Conservation (phyloP, 2,888 invertebrate genomes). For the Anticlea derivata region DNA sequence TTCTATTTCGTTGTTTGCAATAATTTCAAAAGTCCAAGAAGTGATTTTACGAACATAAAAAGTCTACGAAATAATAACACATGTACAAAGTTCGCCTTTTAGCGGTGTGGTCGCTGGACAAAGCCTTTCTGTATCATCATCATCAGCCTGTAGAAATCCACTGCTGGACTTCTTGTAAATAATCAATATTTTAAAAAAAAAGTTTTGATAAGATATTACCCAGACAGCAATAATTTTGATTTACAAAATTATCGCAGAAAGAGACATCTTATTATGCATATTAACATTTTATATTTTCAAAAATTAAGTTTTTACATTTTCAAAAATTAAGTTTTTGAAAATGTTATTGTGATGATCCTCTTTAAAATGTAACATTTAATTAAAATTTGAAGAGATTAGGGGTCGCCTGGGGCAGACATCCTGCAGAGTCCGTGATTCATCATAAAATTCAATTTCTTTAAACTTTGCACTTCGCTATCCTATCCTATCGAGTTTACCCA, state of each 20-base stretch:
- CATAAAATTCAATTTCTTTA: conserved; percentile 34
- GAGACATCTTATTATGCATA: neutral
- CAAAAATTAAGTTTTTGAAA: conserved; percentile 23
- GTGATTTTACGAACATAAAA: neutral
- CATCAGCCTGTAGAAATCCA: no score
- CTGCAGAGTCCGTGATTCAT: conserved; percentile 24
- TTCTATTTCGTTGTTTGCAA: neutral
- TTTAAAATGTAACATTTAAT: conserved; percentile 51
- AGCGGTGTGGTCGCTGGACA: no score
- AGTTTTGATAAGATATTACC: no score
- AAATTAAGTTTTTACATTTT: conserved; percentile 17
- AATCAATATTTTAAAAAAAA: no score
- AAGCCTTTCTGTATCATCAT: no score
- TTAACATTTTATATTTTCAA: neutral
- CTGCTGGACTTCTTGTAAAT: no score
- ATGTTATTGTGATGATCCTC: conserved; percentile 23
- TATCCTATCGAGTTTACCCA: conserved; percentile 16
- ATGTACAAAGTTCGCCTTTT: no score
- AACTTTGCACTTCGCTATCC: conserved; percentile 22
- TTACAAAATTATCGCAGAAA: no score
- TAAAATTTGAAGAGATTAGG: conserved; percentile 40
- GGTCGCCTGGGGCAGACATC: conserved; percentile 28
- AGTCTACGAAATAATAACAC: no score
- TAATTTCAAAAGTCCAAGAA: neutral
- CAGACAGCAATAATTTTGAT: no score